Evolutionary conservation across 2,797 vertebrate genomes (phyloP).

Genomic region (Capromys pilorides): DNA sequence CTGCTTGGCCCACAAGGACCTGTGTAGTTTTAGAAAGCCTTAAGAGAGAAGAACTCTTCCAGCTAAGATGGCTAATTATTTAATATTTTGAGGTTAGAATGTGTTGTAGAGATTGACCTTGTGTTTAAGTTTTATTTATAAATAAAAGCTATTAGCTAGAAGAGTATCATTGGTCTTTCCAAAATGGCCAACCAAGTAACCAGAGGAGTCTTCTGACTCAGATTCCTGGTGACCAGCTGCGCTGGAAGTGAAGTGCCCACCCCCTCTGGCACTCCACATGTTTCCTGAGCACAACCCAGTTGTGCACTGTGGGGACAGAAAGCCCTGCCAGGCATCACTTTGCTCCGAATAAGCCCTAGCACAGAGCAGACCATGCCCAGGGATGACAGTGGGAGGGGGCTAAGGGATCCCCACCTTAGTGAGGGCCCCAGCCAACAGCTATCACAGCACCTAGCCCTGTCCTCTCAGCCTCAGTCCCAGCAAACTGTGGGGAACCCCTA

Average conservation of each 20-base stretch:
- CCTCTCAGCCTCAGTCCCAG: not conserved
- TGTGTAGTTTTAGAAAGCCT: slow-evolving; percentile 31
- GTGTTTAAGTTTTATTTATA: slow-evolving; percentile 67
- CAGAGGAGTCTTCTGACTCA: not conserved
- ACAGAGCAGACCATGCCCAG: not conserved
- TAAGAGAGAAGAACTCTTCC: not conserved
- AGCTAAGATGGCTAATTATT: slow-evolving; percentile 81
- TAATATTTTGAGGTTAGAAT: slow-evolving; percentile 15
- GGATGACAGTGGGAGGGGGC: not conserved
- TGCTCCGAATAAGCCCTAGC: not conserved
- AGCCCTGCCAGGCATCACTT: not conserved
- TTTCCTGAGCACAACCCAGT: not conserved
- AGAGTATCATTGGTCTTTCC: slow-evolving; percentile 46
- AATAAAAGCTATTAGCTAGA: slow-evolving; percentile 73
- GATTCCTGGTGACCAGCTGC: not conserved
- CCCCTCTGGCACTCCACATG: accelerated
- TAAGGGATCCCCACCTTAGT: not conserved
- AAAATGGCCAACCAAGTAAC: slow-evolving; percentile 5
- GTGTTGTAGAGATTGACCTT: slow-evolving; percentile 5
- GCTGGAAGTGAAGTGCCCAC: not conserved
- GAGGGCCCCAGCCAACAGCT: not conserved
- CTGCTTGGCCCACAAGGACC: not conserved
- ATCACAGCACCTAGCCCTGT: not conserved
- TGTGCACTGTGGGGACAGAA: not conserved
- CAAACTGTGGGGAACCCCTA: not conserved